Evolutionary conservation across 2,888 invertebrate genomes (phyloP), one percentile per base, ranked within the genome.

Genomic region (Scaptomyza caliginosa): DNA sequence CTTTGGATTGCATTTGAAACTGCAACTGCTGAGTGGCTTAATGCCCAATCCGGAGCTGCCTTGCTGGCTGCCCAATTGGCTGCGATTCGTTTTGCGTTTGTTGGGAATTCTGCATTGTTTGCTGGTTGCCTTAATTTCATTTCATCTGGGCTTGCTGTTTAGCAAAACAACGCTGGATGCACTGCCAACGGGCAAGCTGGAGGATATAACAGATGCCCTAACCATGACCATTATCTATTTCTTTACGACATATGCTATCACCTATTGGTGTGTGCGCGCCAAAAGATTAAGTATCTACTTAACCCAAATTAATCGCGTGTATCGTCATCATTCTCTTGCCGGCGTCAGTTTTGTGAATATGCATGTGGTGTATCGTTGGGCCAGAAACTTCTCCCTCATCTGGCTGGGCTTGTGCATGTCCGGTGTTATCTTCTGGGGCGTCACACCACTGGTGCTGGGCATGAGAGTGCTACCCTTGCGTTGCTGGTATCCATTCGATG

Each of bases 401-500:
- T 91, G 91, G 91, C n/a, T 67, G 4, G 2, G 21, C 1, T 45
- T 68, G 10, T 90, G 90, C 17, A 24, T 84, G n/a, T 0, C 24
- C 8, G 89, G 88, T 4, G 88, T 86, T 0, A 51, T 74, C n/a
- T 74, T 73, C 24, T 90, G 89, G 85, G 87, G 84, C 1, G 36
- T 90, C 2, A 70, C 82, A 2, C 91, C 90, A 0, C 17, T 91
- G 4, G 58, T 90, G 0, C 19, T 87, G 49, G 68, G 83, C 2
- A 69, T 67, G 2, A 66, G 78, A 2, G 66, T 73, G 3, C 57
- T 91, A 32, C 90, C 91, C 0, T 54, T 91, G 24, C 75, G 73
- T 3, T 88, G 88, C 43, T 90, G 91, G 90, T 91, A 91, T 79
- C 91, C 91, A 0, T 90, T 91, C 40, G 84, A 91, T 68, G 76